These are phyloP conservation scores for Anolis carolinensis DNA, from an alignment of 2,113 vertebrate genomes.

Conservation along the genomic window DNA sequence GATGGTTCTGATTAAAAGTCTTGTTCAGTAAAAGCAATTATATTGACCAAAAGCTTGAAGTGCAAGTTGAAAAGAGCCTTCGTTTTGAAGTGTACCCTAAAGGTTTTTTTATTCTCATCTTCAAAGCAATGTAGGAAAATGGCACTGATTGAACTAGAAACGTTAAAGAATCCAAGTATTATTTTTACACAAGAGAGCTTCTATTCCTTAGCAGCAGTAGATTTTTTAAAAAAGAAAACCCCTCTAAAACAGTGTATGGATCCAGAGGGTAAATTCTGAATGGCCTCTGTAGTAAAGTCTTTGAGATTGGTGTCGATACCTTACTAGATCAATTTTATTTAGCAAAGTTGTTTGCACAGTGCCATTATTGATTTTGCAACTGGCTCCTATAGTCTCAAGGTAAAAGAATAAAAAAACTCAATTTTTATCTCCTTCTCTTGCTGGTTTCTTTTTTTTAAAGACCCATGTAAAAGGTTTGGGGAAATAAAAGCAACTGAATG, in stretches of 20 bases:
- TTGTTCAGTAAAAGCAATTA: slow-evolving; percentile 71
- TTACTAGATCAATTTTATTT: slow-evolving; percentile 18
- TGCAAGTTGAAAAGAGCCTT: slow-evolving; percentile 56
- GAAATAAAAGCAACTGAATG: not conserved
- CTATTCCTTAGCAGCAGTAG: not conserved
- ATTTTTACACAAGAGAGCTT: not conserved
- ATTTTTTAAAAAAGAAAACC: not conserved
- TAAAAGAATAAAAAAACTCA: no score
- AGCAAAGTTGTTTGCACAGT: slow-evolving; percentile 1
- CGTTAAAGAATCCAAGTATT: slow-evolving; percentile 72
- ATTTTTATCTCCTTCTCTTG: not conserved
- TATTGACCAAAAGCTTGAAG: slow-evolving; percentile 69
- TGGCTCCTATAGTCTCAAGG: not conserved
- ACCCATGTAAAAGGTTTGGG: not conserved
- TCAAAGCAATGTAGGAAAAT: slow-evolving; percentile 75
- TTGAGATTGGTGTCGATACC: not conserved
- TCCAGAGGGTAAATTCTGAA: not conserved
- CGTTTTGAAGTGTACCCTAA: slow-evolving; percentile 74
- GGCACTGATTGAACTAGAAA: slow-evolving; percentile 77
- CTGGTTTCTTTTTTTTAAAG: not conserved
- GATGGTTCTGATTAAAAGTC: slow-evolving; percentile 74
- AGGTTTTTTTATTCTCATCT: slow-evolving; percentile 71
- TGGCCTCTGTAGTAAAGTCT: slow-evolving; percentile 1
- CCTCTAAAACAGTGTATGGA: not conserved
- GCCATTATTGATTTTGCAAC: slow-evolving; percentile 25